Evolutionary conservation across 1,140 invertebrate species (phyloP), one percentile per base, ranked within the genome.

Genomic region (Trichogramma pretiosum): DNA sequence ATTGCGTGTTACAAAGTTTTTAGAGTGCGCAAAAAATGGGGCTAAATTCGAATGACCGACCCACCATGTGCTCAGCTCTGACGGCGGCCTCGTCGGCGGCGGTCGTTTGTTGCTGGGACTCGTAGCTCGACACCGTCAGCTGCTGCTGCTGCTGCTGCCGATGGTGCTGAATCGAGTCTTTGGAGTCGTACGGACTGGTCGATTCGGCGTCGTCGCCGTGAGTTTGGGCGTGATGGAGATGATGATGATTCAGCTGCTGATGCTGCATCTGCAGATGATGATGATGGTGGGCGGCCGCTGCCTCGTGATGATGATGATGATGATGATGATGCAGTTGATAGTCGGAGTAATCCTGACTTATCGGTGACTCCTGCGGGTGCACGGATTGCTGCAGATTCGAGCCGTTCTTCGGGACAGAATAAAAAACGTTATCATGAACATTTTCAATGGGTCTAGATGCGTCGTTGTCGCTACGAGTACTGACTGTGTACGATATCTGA

Each of bases 401-500:
- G 16, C 41, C 47, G 16, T 45, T 43, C 19, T 52, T 28, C 24
- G 24, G 24, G 5, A 34, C 33, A n/a, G 16, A 34, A n/a, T 5
- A 34, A 34, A 30, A 30, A 9, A 30, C 13, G 7, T 30, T 30
- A 30, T 30, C 13, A 30, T 30, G n/a, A 7, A 9, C 7, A 30
- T 30, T 30, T 8, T 30, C 7, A 30, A 30, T 30, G n/a, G 7
- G n/a, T 8, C 7, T 30, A 30, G n/a, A 11, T 11, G 24, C 24
- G 24, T 11, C 24, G 24, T 7, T 28, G 5, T 5, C 5, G 5
- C 5, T 5, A 11, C 24, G 11, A 28, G 24, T 11, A 38, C 14
- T 46, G n/a, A 52, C 50, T 39, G 50, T 38, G 22, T 47, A 56
- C 0, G 70, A 64, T 54, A 72, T 68, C 30, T 72, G 70, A 50